Base-by-base conservation (phyloP, 2,888 invertebrate species). In the Falcaria lacertinaria region DNA sequence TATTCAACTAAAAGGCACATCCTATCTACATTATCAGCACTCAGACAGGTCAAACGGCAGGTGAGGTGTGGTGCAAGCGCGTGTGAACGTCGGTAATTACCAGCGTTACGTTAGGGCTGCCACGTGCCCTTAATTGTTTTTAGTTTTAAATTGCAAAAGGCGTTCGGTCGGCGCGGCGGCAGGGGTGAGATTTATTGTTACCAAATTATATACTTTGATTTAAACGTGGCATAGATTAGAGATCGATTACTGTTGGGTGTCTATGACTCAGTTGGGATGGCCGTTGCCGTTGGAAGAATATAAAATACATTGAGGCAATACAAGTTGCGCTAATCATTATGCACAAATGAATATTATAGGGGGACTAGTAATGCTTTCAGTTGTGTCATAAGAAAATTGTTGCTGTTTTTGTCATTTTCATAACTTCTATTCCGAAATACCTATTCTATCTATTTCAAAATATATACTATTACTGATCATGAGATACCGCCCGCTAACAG, bases 51-150 rank as follows among this genome's bases (percentile, higher is more conserved):
- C 45, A 45, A 48, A 56, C 60, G 52, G 60, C 65, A 62, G 55
- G 67, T 48, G 63, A 69, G 70, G 52, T 48, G 57, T 62, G 52
- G 56, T 45, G 57, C 38, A 34, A 41, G 50, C 54, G 52, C 66
- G 69, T 71, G 73, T 65, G 73, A 70, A 70, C 55, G 39, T 41
- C 39, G 48, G 49, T 51, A 55, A 61, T 58, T 69, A 66, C 72
- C 78, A 68, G 64, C 55, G 60, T 19, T 19, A 19, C 19, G 61
- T 59, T 67, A 67, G 69, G 65, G 64, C 43, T 57, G 73, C 41
- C 86, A 82, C 88, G 87, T 80, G 85, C 50, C 73, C 25, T 48
- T 79, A 80, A 84, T 83, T 83, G 80, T 79, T 78, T 75, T 63
- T 64, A 61, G 51, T 61, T 61, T 53, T 53, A 54, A 57, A 58